A percentile compares a stretch with the other conserved stretches of the same genome.
Conservation (phyloP, 2,888 invertebrate species). For the Athrips mouffetella region DNA sequence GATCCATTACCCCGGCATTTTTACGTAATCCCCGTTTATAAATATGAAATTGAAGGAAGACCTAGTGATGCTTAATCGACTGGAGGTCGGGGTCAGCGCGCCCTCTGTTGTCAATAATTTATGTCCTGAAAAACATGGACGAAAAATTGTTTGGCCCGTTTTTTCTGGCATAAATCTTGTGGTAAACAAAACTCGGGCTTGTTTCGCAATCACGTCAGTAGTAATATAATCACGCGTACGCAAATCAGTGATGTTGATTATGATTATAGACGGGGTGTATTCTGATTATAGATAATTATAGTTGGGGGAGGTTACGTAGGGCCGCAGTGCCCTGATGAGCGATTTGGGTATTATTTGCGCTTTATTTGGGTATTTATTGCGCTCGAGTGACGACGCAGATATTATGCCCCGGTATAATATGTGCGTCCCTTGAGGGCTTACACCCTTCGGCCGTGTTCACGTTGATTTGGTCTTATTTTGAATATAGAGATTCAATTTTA, state of each 20-base stretch:
- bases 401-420: conserved; percentile 63
- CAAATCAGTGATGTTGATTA: conserved; percentile 35
- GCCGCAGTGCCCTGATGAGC: conserved; percentile 66
- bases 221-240: conserved; percentile 26
- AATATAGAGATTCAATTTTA: conserved; percentile 15
- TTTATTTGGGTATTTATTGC: conserved; percentile 82
- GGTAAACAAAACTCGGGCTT: conserved; percentile 26
- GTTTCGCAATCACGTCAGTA: conserved; percentile 35
- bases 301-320: conserved; percentile 56
- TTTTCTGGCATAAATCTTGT: conserved; percentile 16
- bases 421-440: conserved; percentile 58
- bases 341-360: conserved; percentile 83
- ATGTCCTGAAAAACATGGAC: conserved; percentile 51
- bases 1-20: conserved; percentile 77
- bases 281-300: conserved; percentile 70
- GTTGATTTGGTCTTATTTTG: conserved; percentile 51
- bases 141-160: conserved; percentile 28
- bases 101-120: conserved; percentile 61
- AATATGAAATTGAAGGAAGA: conserved; percentile 78
- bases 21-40: conserved; percentile 78
- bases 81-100: conserved; percentile 71
- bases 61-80: conserved; percentile 76
- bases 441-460: conserved; percentile 50
- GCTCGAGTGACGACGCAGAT: conserved; percentile 77
- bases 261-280: conserved; percentile 21